Evolutionary conservation across 2,113 vertebrate genomes (phyloP).

Genomic region (Ginglymostoma cirratum): DNA sequence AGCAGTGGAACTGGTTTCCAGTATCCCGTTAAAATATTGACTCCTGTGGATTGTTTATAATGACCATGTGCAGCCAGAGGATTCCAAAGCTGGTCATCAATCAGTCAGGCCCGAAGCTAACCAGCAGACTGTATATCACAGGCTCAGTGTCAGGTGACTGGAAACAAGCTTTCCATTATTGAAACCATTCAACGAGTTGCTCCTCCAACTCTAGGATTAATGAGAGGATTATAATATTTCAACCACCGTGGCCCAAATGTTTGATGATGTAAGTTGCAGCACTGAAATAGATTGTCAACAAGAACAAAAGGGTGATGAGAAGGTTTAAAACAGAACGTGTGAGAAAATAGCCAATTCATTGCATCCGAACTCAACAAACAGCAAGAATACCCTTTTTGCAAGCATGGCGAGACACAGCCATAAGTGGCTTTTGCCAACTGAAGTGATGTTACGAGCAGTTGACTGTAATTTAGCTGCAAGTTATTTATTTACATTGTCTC

Average conservation of each 20-base stretch:
- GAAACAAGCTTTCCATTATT: neutral
- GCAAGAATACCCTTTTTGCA: neutral
- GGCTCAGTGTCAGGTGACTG: neutral
- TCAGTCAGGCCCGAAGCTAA: neutral
- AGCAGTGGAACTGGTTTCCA: neutral
- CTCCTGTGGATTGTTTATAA: neutral
- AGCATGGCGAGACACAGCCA: neutral
- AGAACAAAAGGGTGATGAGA: neutral
- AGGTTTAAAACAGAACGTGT: neutral
- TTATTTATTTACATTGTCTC: slow-evolving; percentile 21
- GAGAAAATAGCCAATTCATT: neutral
- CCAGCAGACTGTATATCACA: neutral
- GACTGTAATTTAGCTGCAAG: slow-evolving; percentile 10
- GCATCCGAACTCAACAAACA: neutral
- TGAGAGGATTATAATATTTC: neutral
- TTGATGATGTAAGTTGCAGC: neutral
- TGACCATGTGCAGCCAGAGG: neutral
- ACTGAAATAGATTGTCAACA: neutral
- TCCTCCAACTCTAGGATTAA: neutral
- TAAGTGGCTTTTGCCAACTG: neutral
- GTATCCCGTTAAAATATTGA: neutral
- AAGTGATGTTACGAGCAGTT: neutral
- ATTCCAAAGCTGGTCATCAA: neutral
- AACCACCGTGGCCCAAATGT: neutral
- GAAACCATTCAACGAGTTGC: neutral